Conservation (phyloP, 2,888 invertebrate genomes). For the Tetanocera ferruginea region DNA sequence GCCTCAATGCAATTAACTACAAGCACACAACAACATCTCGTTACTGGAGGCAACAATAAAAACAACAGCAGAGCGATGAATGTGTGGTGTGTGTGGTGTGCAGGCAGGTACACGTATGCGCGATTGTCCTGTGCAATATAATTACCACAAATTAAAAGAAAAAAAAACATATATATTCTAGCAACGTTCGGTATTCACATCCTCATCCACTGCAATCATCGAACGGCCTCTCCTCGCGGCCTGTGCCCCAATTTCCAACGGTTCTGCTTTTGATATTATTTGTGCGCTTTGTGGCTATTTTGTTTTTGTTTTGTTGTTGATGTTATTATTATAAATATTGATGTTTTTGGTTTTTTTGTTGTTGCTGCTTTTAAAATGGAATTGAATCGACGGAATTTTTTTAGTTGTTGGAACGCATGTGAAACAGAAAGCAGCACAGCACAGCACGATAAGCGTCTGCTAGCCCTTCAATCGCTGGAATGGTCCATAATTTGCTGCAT, state of each 20-base stretch:
- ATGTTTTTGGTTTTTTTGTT: conserved; percentile 16
- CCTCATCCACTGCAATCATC: neutral
- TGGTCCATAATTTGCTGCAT: conserved; percentile 21
- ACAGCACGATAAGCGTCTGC: neutral
- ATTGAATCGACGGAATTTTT: neutral
- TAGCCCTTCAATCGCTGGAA: neutral
- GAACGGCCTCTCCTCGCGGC: neutral
- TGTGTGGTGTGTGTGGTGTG: neutral
- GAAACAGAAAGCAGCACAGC: conserved; percentile 12
- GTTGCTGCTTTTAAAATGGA: neutral
- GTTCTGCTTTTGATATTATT: neutral
- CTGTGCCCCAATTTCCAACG: neutral
- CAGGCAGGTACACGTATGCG: neutral
- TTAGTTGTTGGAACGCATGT: neutral
- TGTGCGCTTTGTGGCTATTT: neutral
- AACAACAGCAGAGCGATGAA: neutral
- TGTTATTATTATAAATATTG: neutral
- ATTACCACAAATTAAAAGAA: conserved; percentile 6
- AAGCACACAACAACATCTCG: neutral
- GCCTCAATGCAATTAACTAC: neutral
- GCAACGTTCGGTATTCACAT: neutral
- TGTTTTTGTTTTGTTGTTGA: neutral
- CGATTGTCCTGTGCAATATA: conserved; percentile 18
- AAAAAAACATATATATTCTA: neutral
- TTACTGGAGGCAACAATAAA: neutral